Evolutionary conservation across 2,888 invertebrate species (phyloP).

Genomic region (Patella caerulea): DNA sequence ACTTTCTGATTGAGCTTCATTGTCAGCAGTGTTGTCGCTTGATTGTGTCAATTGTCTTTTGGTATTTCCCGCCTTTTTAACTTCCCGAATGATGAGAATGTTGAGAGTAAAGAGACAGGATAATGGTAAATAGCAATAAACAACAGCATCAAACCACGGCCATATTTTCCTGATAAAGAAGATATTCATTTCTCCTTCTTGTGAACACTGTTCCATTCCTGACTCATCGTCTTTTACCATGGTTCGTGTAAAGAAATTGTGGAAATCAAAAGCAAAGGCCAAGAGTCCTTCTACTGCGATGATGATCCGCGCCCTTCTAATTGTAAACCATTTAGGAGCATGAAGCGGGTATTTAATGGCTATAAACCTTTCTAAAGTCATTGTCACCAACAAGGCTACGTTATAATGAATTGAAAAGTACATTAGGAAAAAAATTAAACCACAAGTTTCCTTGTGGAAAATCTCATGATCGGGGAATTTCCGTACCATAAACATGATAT

Average conservation of each 20-base stretch:
- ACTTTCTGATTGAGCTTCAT: background rate
- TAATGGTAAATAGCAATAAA: conserved; percentile 30
- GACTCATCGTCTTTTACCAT: conserved; percentile 20
- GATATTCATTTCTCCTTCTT: conserved; percentile 4
- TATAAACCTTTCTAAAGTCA: conserved; percentile 33
- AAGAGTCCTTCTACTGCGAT: conserved; percentile 16
- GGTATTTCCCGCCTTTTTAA: conserved; percentile 11
- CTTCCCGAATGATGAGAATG: conserved; percentile 22
- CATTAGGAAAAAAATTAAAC: conserved; percentile 25
- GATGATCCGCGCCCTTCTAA: conserved; percentile 11
- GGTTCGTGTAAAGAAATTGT: conserved; percentile 20
- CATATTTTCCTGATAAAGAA: conserved; percentile 23
- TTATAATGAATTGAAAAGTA: conserved; percentile 30
- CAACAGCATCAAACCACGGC: conserved; percentile 30
- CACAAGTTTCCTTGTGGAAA: conserved; percentile 23
- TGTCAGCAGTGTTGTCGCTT: background rate
- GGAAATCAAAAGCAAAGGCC: conserved; percentile 22
- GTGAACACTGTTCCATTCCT: conserved; percentile 20
- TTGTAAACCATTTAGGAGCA: conserved; percentile 20
- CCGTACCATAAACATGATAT: conserved; percentile 26
- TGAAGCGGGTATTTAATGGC: conserved; percentile 27
- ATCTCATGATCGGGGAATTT: conserved; percentile 31
- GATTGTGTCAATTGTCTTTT: conserved; percentile 11
- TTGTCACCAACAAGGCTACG: conserved; percentile 26
- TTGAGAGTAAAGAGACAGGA: conserved; percentile 22